Evolutionary conservation across 2,797 vertebrate species (phyloP).

Genomic region (Zenarchopterus dispar): DNA sequence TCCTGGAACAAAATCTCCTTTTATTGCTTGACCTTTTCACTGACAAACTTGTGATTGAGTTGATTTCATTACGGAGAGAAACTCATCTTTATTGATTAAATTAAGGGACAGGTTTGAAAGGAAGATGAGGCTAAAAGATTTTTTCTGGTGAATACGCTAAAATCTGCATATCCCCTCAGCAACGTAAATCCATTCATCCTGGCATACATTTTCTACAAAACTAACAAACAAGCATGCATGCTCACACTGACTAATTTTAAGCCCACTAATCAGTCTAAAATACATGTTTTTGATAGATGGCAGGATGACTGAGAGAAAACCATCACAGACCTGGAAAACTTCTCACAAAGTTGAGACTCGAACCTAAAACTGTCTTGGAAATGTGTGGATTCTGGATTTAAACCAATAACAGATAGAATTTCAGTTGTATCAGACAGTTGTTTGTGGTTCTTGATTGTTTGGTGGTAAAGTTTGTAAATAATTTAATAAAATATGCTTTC

Average conservation of each 20-base stretch:
- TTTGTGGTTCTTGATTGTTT: slow-evolving; percentile 31
- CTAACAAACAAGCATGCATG: too few relatives aligned
- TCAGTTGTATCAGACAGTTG: slow-evolving; percentile 14
- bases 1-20: slow-evolving; percentile 57
- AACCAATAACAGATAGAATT: neutral
- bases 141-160: slow-evolving; percentile 35
- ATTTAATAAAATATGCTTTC: slow-evolving; percentile 30
- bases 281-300: too few relatives aligned
- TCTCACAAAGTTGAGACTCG: too few relatives aligned
- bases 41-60: slow-evolving; percentile 76
- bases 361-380: neutral
- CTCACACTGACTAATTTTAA: too few relatives aligned
- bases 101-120: slow-evolving; percentile 52
- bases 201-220: neutral
- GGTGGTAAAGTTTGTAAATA: slow-evolving; percentile 45
- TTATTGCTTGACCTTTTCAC: slow-evolving; percentile 80
- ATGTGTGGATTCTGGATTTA: slow-evolving; percentile 3
- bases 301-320: too few relatives aligned
- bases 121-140: slow-evolving; percentile 37
- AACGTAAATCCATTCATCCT: neutral
- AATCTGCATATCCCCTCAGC: slow-evolving; percentile 17
- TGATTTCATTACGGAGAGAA: slow-evolving; percentile 70
- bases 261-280: too few relatives aligned
- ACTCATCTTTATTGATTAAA: slow-evolving; percentile 80
- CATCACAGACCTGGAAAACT: too few relatives aligned